Base-by-base conservation (phyloP, 2,888 invertebrate species). In the Eupithecia dodoneata region DNA sequence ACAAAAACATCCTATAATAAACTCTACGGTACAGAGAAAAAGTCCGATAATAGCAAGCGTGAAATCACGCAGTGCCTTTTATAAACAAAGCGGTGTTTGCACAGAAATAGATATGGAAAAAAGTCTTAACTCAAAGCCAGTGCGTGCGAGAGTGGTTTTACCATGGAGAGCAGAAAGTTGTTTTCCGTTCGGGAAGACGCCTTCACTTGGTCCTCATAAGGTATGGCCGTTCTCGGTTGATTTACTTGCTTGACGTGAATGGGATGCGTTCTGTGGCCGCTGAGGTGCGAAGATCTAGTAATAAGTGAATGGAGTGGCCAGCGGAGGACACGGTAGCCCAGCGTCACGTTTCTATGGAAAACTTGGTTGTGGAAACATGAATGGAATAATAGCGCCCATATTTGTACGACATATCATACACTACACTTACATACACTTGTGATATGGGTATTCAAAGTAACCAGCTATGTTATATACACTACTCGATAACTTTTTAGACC, bases 161-260 rank as follows among this genome's bases (percentile, higher is more conserved):
- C 92, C 86, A 87, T 86, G 87, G 84, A 85, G 81, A 86, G 88
- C 94, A 89, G 94, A 94, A 94, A 95, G 94, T 91, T 89, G 94
- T 92, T 93, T 93, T 94, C 92, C 89, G 92, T 90, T 90, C 91
- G 92, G 85, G 87, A 89, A 88, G 89, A 90, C 85, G 86, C 84
- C 85, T 85, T 84, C 87, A 88, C 88, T 93, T 91, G 88, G 81
- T 80, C 90, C 90, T 87, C 91, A 86, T 88, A 90, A 80, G 90
- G 92, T 82, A 85, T 79, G 84, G 84, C 84, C 80, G 87, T 91
- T 90, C 89, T 90, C 90, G 92, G 89, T 93, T 93, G 94, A 93
- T 94, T 94, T 93, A 92, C 91, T 93, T 89, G 91, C 89, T 91
- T 88, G 91, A 91, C 91, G 88, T 95, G 94, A 94, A 94, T 94